phyloP scores from a whole-genome alignment of 2,113 vertebrate genomes.

The Cervus canadensis region DNA sequence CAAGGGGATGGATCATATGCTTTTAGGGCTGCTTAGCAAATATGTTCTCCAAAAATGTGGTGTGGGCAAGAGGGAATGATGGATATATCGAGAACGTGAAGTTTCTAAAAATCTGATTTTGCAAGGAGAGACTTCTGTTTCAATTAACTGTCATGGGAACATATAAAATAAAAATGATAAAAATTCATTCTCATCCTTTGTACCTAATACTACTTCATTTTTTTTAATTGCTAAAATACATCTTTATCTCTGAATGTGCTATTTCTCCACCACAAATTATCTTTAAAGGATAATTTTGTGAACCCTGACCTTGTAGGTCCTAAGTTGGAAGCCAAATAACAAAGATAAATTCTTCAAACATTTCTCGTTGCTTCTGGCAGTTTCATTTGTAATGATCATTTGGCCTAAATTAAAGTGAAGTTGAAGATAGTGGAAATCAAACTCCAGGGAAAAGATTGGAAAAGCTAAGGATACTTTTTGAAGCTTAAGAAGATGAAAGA shows the following conservation, averaged over 20 bases:
- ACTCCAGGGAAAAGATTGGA: conserved; percentile 29
- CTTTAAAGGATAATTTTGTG: conserved; percentile 1
- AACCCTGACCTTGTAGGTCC: not conserved
- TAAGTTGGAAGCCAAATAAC: conserved; percentile 9
- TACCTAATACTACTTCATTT: not conserved
- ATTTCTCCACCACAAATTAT: not conserved
- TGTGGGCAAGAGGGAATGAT: not conserved
- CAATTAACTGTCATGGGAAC: not conserved
- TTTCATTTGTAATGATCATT: conserved; percentile 33
- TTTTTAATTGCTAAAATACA: not conserved
- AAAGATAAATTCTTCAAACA: conserved; percentile 28
- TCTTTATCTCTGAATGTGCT: not conserved
- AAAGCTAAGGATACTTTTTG: not conserved
- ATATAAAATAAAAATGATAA: conserved; percentile 36
- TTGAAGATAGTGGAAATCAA: not conserved
- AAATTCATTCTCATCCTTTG: conserved; percentile 3
- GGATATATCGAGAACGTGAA: not conserved
- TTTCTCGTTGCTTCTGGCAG: conserved; percentile 32
- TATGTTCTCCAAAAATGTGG: not conserved
- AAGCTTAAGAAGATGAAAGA: not conserved
- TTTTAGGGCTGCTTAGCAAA: not conserved
- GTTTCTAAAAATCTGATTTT: conserved; percentile 12
- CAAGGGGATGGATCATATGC: not conserved
- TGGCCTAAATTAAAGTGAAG: conserved; percentile 39
- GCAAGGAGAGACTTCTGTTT: conserved; percentile 5